Evolutionary conservation across 2,888 invertebrate genomes (phyloP), one percentile per base, ranked within the genome.

Genomic region (Tuberolachnus salignus): DNA sequence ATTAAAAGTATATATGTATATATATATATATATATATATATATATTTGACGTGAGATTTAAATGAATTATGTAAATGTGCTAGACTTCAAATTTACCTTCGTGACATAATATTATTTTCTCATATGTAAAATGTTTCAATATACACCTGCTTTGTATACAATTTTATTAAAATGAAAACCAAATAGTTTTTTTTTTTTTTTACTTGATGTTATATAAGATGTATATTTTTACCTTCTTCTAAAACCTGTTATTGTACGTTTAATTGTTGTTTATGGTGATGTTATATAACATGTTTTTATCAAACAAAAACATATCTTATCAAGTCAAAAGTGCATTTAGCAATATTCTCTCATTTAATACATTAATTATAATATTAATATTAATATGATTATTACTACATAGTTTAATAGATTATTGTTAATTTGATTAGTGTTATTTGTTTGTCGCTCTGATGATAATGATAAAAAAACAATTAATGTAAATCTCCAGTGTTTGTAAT

Each of bases 241-340:
- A n/a, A n/a, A n/a, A n/a, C n/a, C 34, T 19, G 14, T 10, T 9
- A 42, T 21, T 53, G 14, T 19, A 16, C 9, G 1, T 53, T 53
- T 51, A 3, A 26, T 51, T 34, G 10, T 34, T 34, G 26, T 34
- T 19, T 34, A 42, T 34, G 34, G 19, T 13, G 23, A n/a, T 44
- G 21, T 70, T 70, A 11, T 9, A 19, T 53, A 69, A 69, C 42
- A 53, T 11, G 4, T n/a, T 34, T n/a, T 34, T 46, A 64, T 44
- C 46, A 46, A 64, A 21, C 21, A 16, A 44, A 11, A 10, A 3
- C 61, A 42, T 10, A 42, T 61, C 34, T 34, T 34, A 64, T 13
- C 19, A 53, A 46, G 23, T 71, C 57, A 71, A 44, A n/a, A 13
- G 70, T 71, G 44, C 44, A 46, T 71, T 2, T 44, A 46, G 16